phyloP scores from a whole-genome alignment of 2,797 vertebrate genomes.

The Crenuchus spilurus region DNA sequence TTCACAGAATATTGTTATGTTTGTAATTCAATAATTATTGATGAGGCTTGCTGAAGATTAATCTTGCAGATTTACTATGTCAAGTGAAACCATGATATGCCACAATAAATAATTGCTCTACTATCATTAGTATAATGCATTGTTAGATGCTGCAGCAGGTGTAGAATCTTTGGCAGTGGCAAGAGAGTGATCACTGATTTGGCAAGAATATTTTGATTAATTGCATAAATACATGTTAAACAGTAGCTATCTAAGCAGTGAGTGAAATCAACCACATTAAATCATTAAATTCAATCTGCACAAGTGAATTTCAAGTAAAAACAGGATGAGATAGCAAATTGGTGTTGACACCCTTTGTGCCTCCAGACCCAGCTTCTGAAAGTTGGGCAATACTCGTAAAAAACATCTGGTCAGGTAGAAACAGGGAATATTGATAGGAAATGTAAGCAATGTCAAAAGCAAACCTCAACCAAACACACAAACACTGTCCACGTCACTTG shows the following conservation, averaged over 20 bases:
- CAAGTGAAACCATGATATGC: conserved; percentile 53
- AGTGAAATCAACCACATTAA: conserved; percentile 64
- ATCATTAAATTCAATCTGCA: conserved; percentile 57
- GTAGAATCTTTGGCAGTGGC: conserved; percentile 66
- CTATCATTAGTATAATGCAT: conserved; percentile 54
- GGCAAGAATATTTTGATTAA: conserved; percentile 78
- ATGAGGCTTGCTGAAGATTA: conserved; percentile 47
- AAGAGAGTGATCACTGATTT: conserved; percentile 77
- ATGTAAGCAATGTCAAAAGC: background rate
- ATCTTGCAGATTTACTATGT: conserved; percentile 55
- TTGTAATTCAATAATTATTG: conserved; percentile 55
- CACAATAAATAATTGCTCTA: conserved; percentile 55
- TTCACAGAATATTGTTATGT: conserved; percentile 39
- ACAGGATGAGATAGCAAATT: conserved; percentile 31
- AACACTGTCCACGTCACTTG: no score
- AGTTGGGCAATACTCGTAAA: background rate
- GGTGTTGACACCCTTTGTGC: background rate
- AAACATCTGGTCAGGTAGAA: background rate
- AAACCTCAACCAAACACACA: background rate
- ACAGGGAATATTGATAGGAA: background rate
- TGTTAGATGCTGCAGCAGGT: conserved; percentile 73
- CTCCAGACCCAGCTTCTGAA: conserved; percentile 2
- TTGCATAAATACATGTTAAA: conserved; percentile 85
- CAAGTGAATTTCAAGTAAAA: conserved; percentile 47
- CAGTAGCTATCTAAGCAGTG: conserved; percentile 70